Conservation (phyloP, 92 coral and sea anemone genomes). For the Isaurus tuberculatus region DNA sequence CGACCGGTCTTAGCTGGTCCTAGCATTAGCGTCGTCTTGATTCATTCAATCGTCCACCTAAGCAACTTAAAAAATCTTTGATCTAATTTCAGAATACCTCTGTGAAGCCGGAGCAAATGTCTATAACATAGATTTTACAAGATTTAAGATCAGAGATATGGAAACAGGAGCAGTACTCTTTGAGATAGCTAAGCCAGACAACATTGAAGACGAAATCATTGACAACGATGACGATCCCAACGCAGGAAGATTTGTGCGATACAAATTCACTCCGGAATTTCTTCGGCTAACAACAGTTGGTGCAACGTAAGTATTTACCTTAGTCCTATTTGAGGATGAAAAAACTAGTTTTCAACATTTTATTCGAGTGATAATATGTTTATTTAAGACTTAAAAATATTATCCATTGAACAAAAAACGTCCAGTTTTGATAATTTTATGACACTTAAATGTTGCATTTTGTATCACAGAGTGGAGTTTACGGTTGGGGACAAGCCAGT, state of each 20-base stretch:
- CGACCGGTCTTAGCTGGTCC: conserved; percentile 24
- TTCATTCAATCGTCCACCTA: conserved; percentile 40
- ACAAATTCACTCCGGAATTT: conserved; percentile 94
- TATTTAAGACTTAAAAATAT: conserved; percentile 17
- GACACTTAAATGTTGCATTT: not conserved
- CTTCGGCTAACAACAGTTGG: conserved; percentile 91
- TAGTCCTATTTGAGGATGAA: not conserved
- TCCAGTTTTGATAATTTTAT: not conserved
- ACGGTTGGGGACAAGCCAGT: conserved; percentile 96
- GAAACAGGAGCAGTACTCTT: conserved; percentile 88
- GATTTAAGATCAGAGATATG: conserved; percentile 98
- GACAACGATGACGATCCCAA: conserved; percentile 97
- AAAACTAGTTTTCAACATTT: not conserved
- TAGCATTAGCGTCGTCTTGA: conserved; percentile 16
- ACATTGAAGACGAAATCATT: conserved; percentile 79
- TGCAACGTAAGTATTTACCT: conserved; percentile 90
- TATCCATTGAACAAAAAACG: not conserved
- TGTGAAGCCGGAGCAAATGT: conserved; percentile 93
- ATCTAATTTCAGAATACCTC: conserved; percentile 83
- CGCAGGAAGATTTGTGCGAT: conserved; percentile 98
- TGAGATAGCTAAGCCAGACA: conserved; percentile 99
- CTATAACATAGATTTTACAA: conserved; percentile 94
- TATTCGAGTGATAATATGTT: conserved; percentile 1
- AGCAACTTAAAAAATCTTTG: conserved; percentile 5
- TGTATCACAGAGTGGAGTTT: conserved; percentile 86